Evolutionary conservation across 2,113 vertebrate species (phyloP).

Genomic region (Zosterops japonicus): DNA sequence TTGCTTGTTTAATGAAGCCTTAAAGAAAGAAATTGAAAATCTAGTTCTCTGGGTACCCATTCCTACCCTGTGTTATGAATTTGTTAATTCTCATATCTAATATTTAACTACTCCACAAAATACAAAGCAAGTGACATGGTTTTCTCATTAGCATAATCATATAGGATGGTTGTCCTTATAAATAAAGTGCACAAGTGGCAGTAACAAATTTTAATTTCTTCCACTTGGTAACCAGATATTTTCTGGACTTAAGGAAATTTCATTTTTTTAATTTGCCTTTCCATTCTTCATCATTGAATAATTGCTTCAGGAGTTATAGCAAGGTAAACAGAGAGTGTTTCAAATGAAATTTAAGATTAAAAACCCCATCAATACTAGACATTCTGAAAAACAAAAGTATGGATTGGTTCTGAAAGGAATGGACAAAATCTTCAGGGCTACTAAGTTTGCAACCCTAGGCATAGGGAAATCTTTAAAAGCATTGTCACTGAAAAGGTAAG

Average conservation of each 20-base stretch:
- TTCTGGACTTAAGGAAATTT: neutral
- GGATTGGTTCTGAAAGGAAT: neutral
- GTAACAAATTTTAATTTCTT: neutral
- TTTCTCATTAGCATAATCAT: neutral
- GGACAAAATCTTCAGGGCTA: neutral
- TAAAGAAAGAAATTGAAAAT: neutral
- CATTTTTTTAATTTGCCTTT: neutral
- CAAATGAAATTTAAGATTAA: neutral
- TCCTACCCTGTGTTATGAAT: neutral
- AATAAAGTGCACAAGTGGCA: neutral
- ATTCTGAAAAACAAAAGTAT: neutral
- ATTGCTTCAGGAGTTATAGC: neutral
- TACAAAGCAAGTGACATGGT: neutral
- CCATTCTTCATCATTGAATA: neutral
- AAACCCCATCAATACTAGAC: neutral
- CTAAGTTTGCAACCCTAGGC: neutral
- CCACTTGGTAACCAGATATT: neutral
- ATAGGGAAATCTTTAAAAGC: neutral
- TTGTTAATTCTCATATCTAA: neutral
- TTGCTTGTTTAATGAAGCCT: conserved; percentile 41
- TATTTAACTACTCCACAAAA: neutral
- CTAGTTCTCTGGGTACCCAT: neutral
- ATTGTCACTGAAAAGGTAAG: neutral
- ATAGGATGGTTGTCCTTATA: neutral
- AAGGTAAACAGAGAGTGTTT: neutral